These are phyloP conservation scores for Pedionomus torquatus DNA, from an alignment of 2,113 vertebrate genomes.

Conservation along the genomic window DNA sequence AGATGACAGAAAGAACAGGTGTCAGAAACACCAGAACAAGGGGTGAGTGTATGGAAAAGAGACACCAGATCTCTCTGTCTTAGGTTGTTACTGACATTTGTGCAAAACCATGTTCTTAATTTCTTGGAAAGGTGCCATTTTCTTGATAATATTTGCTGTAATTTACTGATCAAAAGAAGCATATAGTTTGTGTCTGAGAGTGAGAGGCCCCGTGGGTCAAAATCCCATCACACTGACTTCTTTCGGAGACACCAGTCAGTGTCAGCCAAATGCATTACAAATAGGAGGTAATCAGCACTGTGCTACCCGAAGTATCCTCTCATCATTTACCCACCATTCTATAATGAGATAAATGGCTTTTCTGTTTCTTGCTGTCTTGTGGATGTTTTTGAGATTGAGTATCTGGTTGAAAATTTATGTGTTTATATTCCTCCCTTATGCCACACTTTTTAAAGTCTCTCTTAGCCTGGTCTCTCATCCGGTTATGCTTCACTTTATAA, in stretches of 20 bases:
- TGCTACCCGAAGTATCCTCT: background rate
- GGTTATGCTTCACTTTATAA: background rate
- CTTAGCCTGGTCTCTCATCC: background rate
- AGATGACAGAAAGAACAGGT: background rate
- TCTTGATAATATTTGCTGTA: background rate
- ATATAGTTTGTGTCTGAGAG: background rate
- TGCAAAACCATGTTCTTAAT: background rate
- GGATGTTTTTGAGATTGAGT: background rate
- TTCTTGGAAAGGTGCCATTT: background rate
- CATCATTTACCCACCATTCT: background rate
- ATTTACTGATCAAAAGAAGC: background rate
- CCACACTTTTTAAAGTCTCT: background rate
- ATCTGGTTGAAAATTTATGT: background rate
- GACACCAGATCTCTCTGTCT: background rate
- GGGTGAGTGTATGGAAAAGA: background rate
- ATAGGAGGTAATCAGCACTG: background rate
- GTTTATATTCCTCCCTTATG: background rate
- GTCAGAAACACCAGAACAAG: background rate
- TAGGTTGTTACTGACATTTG: background rate
- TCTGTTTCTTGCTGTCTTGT: background rate
- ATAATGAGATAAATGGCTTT: background rate
- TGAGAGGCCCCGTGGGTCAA: background rate
- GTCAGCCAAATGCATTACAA: background rate
- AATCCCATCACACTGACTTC: background rate
- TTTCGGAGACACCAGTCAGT: background rate